These are phyloP conservation scores for Gnathonemus longibarbis DNA, from an alignment of 2,113 vertebrate species.

Conservation along the genomic window DNA sequence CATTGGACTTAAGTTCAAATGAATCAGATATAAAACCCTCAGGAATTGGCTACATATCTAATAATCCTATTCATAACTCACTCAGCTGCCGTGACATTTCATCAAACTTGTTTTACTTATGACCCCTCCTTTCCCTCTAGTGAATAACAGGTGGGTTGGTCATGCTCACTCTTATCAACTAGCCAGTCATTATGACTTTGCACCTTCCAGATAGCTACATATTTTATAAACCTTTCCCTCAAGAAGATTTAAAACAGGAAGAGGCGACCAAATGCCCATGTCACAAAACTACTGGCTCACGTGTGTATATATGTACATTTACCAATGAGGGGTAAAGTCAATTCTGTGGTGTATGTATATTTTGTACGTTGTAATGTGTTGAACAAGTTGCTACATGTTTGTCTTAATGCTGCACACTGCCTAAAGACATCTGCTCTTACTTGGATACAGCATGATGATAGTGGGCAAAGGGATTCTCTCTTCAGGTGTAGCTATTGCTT, in stretches of 20 bases:
- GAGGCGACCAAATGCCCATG: not conserved
- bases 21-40: not conserved
- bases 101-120: not conserved
- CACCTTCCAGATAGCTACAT: not conserved
- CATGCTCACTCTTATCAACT: not conserved
- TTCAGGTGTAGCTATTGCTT: not conserved
- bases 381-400: not conserved
- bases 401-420: conserved; percentile 2
- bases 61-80: not conserved
- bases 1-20: not conserved
- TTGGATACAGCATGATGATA: not conserved
- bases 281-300: not conserved
- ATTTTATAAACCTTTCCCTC: not conserved
- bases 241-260: not conserved
- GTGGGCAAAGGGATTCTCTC: not conserved
- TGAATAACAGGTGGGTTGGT: not conserved
- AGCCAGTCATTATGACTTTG: not conserved
- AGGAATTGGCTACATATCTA: not conserved
- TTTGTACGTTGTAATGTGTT: not conserved
- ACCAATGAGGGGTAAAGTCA: not conserved
- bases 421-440: not conserved
- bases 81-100: not conserved
- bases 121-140: not conserved
- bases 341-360: not conserved
- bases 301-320: not conserved